Evolutionary conservation across 2,888 invertebrate species (phyloP), one percentile per base, ranked within the genome.

Genomic region (Rhagium mordax): DNA sequence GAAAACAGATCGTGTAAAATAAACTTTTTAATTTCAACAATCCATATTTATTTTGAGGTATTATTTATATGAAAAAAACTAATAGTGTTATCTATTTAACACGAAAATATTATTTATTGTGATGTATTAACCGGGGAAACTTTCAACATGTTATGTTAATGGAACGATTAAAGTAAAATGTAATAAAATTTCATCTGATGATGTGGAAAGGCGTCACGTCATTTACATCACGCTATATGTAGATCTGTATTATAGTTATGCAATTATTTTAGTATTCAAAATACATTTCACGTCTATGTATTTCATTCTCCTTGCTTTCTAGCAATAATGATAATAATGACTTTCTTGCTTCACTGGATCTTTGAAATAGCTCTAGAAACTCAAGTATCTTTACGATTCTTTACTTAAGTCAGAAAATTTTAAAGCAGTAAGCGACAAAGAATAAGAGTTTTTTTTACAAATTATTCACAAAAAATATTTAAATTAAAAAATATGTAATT

Each of bases 181-280:
- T 57, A 27, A 27, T 57, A 15, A 41, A 41, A n/a, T 41, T n/a
- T 41, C 41, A 41, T 41, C 8, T 33, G n/a, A 24, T 55, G 6
- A 57, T n/a, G 15, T 57, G 24, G 27, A 24, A 55, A 55, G 13
- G 5, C n/a, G 55, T 27, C 24, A 57, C 55, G 24, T 57, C 55
- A 57, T 57, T 57, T 57, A 24, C n/a, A 10, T 27, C 55, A 57
- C 24, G 55, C 27, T 57, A 57, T 21, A 15, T 16, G n/a, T 24
- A 57, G 53, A 21, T 21, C 53, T 53, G 20, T 53, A 24, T n/a
- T 10, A 24, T 13, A 53, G n/a, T n/a, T 13, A 41, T 41, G n/a
- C n/a, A 3, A 41, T 13, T 41, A 41, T 41, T 41, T 41, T 41
- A 41, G 3, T n/a, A 10, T 41, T n/a, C 41, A 15, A n/a, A 4